Evolutionary conservation across 1,140 invertebrate species (phyloP).

Genomic region (Magallana ariakensis): DNA sequence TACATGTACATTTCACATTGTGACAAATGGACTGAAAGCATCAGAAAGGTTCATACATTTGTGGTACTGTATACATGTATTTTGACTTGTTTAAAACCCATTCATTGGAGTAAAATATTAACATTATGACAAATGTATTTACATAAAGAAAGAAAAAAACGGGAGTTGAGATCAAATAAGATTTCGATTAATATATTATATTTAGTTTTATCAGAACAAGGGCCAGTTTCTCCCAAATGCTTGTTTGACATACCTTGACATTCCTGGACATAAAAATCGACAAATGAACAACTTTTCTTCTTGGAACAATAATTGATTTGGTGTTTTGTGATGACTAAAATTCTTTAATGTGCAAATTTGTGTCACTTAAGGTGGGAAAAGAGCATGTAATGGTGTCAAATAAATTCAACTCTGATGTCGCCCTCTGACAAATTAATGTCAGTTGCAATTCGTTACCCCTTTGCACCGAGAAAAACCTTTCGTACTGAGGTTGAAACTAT

Average conservation of each 20-base stretch:
- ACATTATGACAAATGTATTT: too few relatives aligned
- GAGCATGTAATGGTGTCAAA: background rate
- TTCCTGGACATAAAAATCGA: background rate
- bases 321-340: background rate
- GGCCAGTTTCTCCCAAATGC: too few relatives aligned
- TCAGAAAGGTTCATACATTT: too few relatives aligned
- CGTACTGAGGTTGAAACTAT: background rate
- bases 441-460: background rate
- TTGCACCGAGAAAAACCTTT: background rate
- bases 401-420: background rate
- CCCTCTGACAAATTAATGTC: background rate
- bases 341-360: conserved; percentile 11
- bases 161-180: too few relatives aligned
- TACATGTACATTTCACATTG: too few relatives aligned
- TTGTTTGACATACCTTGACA: background rate
- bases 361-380: background rate
- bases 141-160: too few relatives aligned
- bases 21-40: too few relatives aligned
- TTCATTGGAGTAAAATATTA: too few relatives aligned
- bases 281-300: background rate
- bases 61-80: too few relatives aligned
- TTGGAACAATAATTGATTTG: background rate
- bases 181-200: too few relatives aligned
- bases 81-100: too few relatives aligned
- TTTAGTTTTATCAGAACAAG: too few relatives aligned